phyloP scores from a whole-genome alignment of 2,797 vertebrate genomes.

The Morus bassanus region DNA sequence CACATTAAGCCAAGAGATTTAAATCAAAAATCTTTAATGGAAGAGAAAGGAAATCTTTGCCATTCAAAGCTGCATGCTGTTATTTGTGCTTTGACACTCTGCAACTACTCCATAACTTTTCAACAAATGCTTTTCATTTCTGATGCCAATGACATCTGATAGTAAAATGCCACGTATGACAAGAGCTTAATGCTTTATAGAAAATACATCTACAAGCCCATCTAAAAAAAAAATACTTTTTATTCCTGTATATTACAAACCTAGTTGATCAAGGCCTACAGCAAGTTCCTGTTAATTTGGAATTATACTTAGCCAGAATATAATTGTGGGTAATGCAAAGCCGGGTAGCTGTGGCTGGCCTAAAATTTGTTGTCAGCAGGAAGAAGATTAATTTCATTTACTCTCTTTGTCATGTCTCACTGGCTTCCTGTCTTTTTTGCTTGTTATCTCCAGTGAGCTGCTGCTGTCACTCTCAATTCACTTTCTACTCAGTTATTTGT shows the following conservation, averaged over 20 bases:
- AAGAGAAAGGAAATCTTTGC: not conserved
- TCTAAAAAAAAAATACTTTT: not conserved
- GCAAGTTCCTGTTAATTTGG: slow-evolving; percentile 22
- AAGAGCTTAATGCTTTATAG: not conserved
- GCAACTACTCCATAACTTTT: not conserved
- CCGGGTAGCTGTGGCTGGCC: not conserved
- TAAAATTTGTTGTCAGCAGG: slow-evolving; percentile 71
- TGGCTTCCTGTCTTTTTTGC: slow-evolving; percentile 70
- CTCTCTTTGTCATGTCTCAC: slow-evolving; percentile 72
- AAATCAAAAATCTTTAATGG: not conserved
- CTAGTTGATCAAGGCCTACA: not conserved
- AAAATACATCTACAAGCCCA: not conserved
- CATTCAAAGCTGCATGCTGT: not conserved
- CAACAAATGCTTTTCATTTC: slow-evolving; percentile 11
- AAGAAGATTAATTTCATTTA: slow-evolving; percentile 76
- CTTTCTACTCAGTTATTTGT: slow-evolving; percentile 62
- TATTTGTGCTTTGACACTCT: not conserved
- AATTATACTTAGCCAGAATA: slow-evolving; percentile 18
- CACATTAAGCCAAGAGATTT: not conserved
- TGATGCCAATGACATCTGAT: not conserved
- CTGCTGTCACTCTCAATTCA: slow-evolving; percentile 70
- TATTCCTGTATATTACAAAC: not conserved
- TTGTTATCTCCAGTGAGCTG: slow-evolving; percentile 69
- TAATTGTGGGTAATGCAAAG: slow-evolving; percentile 33
- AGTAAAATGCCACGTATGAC: not conserved